These are phyloP conservation scores for Apodemus sylvaticus DNA, from an alignment of 2,113 vertebrate genomes.

Conservation along the genomic window DNA sequence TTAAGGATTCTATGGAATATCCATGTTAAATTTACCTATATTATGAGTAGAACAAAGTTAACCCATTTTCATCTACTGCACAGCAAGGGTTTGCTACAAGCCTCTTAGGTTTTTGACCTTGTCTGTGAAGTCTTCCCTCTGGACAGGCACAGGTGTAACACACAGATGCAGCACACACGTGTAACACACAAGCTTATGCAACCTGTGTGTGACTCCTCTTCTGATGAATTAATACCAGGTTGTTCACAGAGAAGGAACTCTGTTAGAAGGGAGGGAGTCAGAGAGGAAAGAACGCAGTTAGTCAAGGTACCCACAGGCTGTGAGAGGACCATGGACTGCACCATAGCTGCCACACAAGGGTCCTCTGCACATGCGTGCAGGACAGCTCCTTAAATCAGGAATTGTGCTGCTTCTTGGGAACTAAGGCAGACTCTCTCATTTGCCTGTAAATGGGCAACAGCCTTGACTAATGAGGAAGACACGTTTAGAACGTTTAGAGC, in stretches of 20 bases:
- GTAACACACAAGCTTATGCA: no score
- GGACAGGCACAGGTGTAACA: background rate
- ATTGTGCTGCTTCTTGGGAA: background rate
- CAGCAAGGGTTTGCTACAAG: background rate
- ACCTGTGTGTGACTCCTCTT: background rate
- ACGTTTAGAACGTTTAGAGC: background rate
- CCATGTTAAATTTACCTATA: background rate
- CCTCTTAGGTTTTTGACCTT: background rate
- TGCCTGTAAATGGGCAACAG: background rate
- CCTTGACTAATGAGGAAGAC: background rate
- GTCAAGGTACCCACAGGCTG: background rate
- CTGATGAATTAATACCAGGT: background rate
- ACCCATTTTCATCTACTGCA: background rate
- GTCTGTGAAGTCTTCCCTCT: background rate
- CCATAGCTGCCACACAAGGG: background rate
- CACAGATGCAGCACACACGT: background rate
- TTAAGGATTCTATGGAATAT: background rate
- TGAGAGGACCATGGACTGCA: background rate
- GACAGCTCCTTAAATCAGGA: background rate
- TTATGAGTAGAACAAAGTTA: background rate
- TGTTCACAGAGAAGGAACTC: background rate
- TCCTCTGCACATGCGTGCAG: background rate
- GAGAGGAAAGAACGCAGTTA: background rate
- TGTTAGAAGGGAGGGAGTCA: background rate
- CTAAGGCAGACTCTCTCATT: background rate